Percentiles rank a stretch among this genome's conserved stretches.
phyloP scores from a whole-genome alignment of 2,113 vertebrate genomes.

The Lonchura striata region DNA sequence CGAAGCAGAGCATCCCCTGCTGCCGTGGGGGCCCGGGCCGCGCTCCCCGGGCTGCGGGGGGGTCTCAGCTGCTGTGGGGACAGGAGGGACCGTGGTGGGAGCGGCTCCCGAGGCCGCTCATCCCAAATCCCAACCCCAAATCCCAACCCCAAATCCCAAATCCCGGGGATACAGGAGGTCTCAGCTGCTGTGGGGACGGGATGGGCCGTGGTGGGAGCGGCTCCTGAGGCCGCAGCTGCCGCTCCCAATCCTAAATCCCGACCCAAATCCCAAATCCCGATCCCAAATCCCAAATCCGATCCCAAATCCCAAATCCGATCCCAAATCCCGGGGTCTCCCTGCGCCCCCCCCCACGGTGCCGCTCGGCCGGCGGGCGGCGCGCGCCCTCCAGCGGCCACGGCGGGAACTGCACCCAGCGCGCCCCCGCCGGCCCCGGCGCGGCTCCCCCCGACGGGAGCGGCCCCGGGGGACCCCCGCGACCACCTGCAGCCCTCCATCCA shows the following conservation, averaged over 20 bases:
- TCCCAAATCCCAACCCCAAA: too few species aligned
- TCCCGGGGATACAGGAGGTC: not conserved
- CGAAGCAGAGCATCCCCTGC: not conserved
- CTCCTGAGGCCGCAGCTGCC: not conserved
- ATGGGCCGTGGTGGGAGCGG: not conserved
- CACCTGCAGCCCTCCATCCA: not conserved
- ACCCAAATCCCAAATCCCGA: too few species aligned
- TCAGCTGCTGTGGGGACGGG: not conserved
- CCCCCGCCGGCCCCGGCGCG: not conserved
- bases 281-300: too few species aligned
- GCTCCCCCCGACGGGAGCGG: not conserved
- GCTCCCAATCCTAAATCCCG: not conserved
- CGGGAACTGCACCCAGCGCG: not conserved
- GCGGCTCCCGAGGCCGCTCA: not conserved
- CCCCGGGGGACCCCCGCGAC: not conserved
- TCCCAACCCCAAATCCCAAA: not conserved
- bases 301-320: not conserved
- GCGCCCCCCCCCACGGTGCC: too few species aligned
- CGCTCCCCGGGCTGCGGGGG: not conserved
- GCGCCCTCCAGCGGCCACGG: not conserved
- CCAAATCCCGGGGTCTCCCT: not conserved
- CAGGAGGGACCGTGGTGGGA: too few species aligned
- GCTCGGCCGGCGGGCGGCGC: not conserved
- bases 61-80: not conserved
- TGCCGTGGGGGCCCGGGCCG: too few species aligned